Base-by-base conservation (phyloP, 2,113 vertebrate species). In the Pholis gunnellus region DNA sequence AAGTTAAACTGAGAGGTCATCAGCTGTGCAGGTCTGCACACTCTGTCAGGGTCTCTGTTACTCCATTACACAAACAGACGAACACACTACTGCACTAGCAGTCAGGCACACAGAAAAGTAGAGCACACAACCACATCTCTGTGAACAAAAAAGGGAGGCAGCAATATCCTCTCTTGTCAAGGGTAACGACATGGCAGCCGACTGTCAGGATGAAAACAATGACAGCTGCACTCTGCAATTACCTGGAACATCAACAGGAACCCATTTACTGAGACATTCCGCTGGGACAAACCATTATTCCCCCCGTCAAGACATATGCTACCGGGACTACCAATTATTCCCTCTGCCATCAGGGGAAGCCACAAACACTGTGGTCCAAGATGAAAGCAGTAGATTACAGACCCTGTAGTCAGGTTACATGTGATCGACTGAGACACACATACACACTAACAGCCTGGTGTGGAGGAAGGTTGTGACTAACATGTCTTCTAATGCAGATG, bases 231-330 rank as follows among this genome's bases (percentile, higher is more conserved):
- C 65, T 69, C 54, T 4, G 44, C 63, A 75, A 65, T 81, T 77
- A 82, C 83, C 83, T 80, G 64, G 6, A 71, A 78, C 70, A 78
- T 83, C 82, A 87, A 75, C 73, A 79, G 44, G 65, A 81, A 57
- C 36, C 78, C 81, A 84, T 82, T 87, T 72, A 65, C 69, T 18
- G 9, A 42, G 15, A 72, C 27, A 1, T 22, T n/a, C 61, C 75
- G 27, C 44, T n/a, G 78, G 63, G 29, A 76, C 4, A 34, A 34
- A 66, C 83, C 48, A 52, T 88, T 88, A 83, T 77, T 46, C 69
- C 42, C n/a, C 79, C 13, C 69, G 74, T 74, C 69, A 66, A 52
- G 42, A 22, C 9, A 9, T 46, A 40, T 40, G 48, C 29, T 10
- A 31, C 71, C 11, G 81, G 42, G 71, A 75, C 65, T 71, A 52